Evolutionary conservation across 2,888 invertebrate species (phyloP), one percentile per base, ranked within the genome.

Genomic region (Griposia aprilina): DNA sequence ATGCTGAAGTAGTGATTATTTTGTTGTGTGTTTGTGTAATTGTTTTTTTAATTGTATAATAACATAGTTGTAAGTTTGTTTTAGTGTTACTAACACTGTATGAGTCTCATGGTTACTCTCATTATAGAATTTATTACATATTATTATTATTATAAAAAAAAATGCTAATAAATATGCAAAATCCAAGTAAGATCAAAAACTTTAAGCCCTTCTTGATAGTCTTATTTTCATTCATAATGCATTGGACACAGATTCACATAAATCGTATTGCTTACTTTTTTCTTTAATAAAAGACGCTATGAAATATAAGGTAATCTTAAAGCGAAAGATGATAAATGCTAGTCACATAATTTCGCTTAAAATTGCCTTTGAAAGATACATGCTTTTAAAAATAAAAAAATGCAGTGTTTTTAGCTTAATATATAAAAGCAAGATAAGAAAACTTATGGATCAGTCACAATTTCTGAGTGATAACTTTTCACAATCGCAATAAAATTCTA

Each of bases 391-490:
- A 41, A 41, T 41, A 2, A 4, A 7, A 41, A 41, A 41, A 17
- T 30, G 8, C 45, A 69, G 30, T 36, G 65, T 48, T 50, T 52
- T 76, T 10, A 8, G 6, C 72, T 36, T 63, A 7, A 41, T 63
- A 62, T 26, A 50, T 10, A 45, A 1, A 10, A 57, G 23, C 36
- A 8, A 71, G 30, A 68, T 36, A 48, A 63, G 11, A 63, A 65
- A 73, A 50, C 7, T 73, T 77, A 65, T 60, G 62, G 15, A 80
- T 86, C 83, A 70, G 65, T 73, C 67, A 74, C 45, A 79, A 79
- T 66, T 73, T 75, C 7, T 36, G 36, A 71, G 17, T 74, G 63
- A 52, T 26, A 69, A 52, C 30, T 72, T 78, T 72, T 62, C 50
- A 78, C 15, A 48, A 59, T 63, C 11, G 26, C 59, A 85, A 77